Conservation (phyloP, 1,140 invertebrate genomes). For the Colletes latitarsis region DNA sequence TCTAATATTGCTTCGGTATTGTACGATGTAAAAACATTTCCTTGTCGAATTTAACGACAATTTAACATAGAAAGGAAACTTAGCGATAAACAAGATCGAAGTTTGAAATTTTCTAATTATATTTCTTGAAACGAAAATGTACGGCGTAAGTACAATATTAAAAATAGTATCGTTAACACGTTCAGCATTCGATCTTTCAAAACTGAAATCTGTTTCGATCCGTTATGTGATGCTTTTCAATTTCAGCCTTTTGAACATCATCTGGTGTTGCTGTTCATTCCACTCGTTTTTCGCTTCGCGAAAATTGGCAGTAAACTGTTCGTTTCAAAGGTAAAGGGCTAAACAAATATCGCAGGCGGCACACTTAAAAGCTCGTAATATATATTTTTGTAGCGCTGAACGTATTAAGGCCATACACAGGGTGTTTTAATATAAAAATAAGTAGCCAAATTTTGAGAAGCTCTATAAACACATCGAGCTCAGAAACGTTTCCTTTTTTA, state of each 20-base stretch:
- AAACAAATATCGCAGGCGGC: not conserved
- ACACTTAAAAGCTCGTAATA: not conserved
- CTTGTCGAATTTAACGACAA: too few relatives aligned
- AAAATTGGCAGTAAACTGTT: too few relatives aligned
- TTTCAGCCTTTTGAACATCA: too few relatives aligned
- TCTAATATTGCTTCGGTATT: too few relatives aligned
- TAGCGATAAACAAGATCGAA: too few relatives aligned
- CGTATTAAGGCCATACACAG: slow-evolving; percentile 5
- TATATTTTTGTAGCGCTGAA: not conserved
- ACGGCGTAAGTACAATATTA: not conserved
- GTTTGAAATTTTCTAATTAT: not conserved
- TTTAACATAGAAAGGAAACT: too few relatives aligned
- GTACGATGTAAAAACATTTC: too few relatives aligned
- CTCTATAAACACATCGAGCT: not conserved
- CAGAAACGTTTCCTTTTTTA: not conserved
- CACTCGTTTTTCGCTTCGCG: too few relatives aligned
- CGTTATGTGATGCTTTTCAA: not conserved
- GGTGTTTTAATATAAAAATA: not conserved
- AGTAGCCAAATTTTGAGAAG: not conserved
- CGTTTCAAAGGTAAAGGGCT: too few relatives aligned
- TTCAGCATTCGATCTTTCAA: not conserved
- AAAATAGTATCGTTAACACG: not conserved
- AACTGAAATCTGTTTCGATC: not conserved
- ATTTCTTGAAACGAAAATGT: not conserved
- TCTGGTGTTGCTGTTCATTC: too few relatives aligned